Conservation (phyloP, 2,888 invertebrate genomes). For the Caenorhabditis wallacei region DNA sequence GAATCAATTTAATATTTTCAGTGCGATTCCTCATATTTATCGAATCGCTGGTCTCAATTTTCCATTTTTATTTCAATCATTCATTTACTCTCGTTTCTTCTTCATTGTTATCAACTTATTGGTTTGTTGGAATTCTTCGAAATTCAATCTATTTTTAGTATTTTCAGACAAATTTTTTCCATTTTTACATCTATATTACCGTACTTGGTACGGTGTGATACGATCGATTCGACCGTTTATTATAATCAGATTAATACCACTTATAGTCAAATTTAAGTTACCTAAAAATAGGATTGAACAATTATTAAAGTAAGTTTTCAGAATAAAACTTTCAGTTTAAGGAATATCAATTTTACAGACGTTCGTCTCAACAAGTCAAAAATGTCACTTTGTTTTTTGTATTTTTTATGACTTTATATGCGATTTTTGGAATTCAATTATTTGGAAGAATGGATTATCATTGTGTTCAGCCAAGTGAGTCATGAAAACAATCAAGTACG, state of each 20-base stretch:
- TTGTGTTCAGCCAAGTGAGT: conserved; percentile 89
- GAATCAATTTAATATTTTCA: conserved; percentile 32
- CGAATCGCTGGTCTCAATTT: conserved; percentile 98
- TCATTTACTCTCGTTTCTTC: conserved; percentile 94
- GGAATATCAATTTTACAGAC: conserved; percentile 86
- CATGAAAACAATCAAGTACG: too few relatives aligned
- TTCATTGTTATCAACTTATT: conserved; percentile 87
- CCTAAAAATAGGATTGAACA: conserved; percentile 98
- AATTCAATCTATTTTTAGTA: background rate
- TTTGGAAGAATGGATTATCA: conserved; percentile 98
- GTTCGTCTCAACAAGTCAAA: conserved; percentile 99
- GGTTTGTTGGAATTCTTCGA: conserved; percentile 49
- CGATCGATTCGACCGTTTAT: conserved; percentile 96
- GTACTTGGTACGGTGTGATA: conserved; percentile 91
- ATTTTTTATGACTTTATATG: conserved; percentile 99
- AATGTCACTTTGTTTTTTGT: conserved; percentile 99
- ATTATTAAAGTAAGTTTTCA: conserved; percentile 95
- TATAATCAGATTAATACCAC: conserved; percentile 95
- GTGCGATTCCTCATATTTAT: conserved; percentile 66
- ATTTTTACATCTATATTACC: conserved; percentile 86
- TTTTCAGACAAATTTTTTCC: conserved; percentile 64
- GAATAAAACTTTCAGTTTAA: too few relatives aligned
- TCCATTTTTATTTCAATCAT: conserved; percentile 98
- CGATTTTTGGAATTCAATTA: conserved; percentile 97
- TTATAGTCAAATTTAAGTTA: conserved; percentile 98